Evolutionary conservation across 2,113 vertebrate genomes (phyloP), one percentile per base, ranked within the genome.

Genomic region (Myodes glareolus): DNA sequence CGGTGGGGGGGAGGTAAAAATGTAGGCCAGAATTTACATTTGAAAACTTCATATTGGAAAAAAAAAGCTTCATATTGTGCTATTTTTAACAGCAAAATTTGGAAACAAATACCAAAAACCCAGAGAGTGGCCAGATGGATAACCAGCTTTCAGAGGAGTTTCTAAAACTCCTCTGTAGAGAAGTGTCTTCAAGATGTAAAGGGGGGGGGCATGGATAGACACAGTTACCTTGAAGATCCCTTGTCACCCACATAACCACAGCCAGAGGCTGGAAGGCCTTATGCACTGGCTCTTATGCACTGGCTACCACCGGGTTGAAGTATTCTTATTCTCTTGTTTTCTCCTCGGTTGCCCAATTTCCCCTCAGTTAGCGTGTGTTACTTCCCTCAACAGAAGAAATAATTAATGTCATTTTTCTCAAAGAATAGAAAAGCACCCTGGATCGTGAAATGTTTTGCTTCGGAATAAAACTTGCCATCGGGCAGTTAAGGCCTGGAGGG

Each of bases 31-130:
- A 91, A 80, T 82, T 63, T 81, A 55, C 70, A 68, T 33, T 63
- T 45, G 75, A 91, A 77, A 61, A 68, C 72, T 82, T n/a, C 63
- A 31, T 42, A 65, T 50, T 27, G 29, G 5, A 7, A 58, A 58
- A 58, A 58, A 58, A 91, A 72, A 61, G 55, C 61, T 82, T 42
- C 63, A 31, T 63, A 65, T 50, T 31, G 31, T 82, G 72, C 58
- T 85, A 72, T 82, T 86, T 86, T 36, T 65, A 73, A 91, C 27
- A 93, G 63, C 42, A 93, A 89, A 90, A 92, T 63, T 63, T 88
- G 25, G 88, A 94, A 96, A 85, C 45, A 61, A 52, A 63, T 73
- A 63, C 76, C 16, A 65, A 85, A 84, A 85, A 3, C 58, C 77
- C 39, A 77, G 45, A 19, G 47, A 93, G 29, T 76, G 33, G 23